Conservation (phyloP, 1,140 invertebrate species). For the Zaprionus kolodkinae region DNA sequence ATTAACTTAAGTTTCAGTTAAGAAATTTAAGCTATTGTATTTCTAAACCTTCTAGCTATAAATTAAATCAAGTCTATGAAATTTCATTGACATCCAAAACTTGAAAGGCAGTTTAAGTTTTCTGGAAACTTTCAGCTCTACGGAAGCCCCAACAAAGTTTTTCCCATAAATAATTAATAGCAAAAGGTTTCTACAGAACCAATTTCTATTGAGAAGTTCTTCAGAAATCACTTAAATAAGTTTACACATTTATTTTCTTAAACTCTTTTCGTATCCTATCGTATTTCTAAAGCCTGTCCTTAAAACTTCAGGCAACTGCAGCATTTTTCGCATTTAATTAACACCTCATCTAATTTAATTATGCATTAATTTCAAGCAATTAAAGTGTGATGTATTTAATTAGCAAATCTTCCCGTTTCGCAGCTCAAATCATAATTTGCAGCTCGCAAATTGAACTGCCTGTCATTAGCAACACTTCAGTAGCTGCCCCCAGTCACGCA, state of each 20-base stretch:
- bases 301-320: neutral
- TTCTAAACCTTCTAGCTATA: too few species aligned
- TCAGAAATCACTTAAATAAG: neutral
- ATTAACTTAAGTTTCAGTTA: too few species aligned
- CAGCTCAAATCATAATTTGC: slow-evolving; percentile 16
- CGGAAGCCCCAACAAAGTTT: neutral
- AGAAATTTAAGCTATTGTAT: too few species aligned
- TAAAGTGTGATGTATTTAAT: slow-evolving; percentile 13
- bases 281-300: too few species aligned
- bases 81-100: neutral
- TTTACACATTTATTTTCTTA: neutral
- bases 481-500: slow-evolving; percentile 8
- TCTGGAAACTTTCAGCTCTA: neutral
- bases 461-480: slow-evolving; percentile 40
- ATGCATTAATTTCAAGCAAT: neutral
- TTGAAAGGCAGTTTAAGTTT: neutral
- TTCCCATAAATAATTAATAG: neutral
- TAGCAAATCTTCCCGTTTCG: slow-evolving; percentile 21
- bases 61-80: neutral
- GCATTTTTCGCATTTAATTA: neutral
- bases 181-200: too few species aligned
- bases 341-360: neutral
- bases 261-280: neutral
- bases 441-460: slow-evolving; percentile 17
- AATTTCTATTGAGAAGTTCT: neutral